Conservation (phyloP, 2,797 vertebrate genomes). For the Gymnocypris eckloni region DNA sequence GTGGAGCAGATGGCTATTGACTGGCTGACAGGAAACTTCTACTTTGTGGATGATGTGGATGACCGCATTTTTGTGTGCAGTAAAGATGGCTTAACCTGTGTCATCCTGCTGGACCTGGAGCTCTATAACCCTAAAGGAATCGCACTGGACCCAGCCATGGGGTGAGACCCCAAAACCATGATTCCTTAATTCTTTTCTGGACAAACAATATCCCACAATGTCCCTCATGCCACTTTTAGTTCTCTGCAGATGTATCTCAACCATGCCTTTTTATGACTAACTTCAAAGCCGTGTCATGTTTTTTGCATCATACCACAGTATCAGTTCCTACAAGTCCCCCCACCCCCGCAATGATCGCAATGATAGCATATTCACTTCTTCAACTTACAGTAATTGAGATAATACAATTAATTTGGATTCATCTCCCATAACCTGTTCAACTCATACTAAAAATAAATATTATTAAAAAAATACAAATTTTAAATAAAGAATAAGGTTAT, state of each 20-base stretch:
- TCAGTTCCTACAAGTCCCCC: conserved; percentile 32
- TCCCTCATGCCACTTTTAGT: background rate
- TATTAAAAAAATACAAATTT: background rate
- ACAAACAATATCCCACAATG: background rate
- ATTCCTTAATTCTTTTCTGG: background rate
- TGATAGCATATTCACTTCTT: background rate
- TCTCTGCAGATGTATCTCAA: background rate
- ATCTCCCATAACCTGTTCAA: background rate
- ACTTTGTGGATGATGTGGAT: conserved; percentile 96
- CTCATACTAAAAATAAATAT: background rate
- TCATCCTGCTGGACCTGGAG: conserved; percentile 93
- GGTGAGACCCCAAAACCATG: conserved; percentile 77
- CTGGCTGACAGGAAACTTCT: conserved; percentile 98
- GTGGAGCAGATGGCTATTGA: conserved; percentile 99
- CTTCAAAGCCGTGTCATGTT: background rate
- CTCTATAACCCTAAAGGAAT: conserved; percentile 97
- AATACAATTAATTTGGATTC: background rate
- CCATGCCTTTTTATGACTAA: background rate
- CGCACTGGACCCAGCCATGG: conserved; percentile 93
- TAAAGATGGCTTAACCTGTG: conserved; percentile 91
- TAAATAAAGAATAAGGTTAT: background rate
- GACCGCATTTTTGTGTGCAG: conserved; percentile 97
- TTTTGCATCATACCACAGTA: background rate
- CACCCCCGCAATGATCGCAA: too few species aligned
- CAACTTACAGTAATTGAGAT: background rate